Base-by-base conservation (phyloP, 2,797 vertebrate species). In the Pelobates cultripes region DNA sequence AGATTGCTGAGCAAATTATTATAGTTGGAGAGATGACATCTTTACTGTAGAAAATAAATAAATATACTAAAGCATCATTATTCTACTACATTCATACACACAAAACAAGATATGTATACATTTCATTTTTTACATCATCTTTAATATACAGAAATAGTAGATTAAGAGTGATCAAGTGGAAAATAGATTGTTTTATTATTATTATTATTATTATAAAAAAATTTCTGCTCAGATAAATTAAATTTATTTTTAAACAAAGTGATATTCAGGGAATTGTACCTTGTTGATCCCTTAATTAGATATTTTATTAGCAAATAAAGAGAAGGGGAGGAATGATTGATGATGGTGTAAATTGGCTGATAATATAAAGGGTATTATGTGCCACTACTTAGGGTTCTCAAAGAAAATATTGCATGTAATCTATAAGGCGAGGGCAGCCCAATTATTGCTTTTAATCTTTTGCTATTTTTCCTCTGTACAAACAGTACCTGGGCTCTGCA, bases 1-100 rank as follows among this genome's bases (percentile, higher is more conserved):
- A 86, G 64, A 15, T 73, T 67, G 86, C 77, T 83, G 83, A 57
- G 72, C 78, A 85, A 42, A 47, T 83, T 0, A 43, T 79, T 73
- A 43, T 40, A 4, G 9, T 5, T 55, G 4, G 75, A 4, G 80
- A 85, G 82, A 82, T 87, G 87, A 89, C 87, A 88, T 88, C 87
- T 91, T 88, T 84, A 89, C 86, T 68, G 83, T 0, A 67, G 86
- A 84, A 86, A 60, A 86, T 74, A 77, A 86, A 80, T 63, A 67
- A 47, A 73, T n/a, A 68, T 83, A 85, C 47, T 51, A 10, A 51
- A 88, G 81, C 43, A 84, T 71, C 73, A 80, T 88, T 77, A 82
- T 84, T 12, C 63, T 74, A 47, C 57, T 84, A 72, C 43, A 76
- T 61, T 7, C 53, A 69, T 74, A n/a, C 17, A 75, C 44, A 67